Base-by-base conservation (phyloP, 2,797 vertebrate species). In the Brachymystax lenok region DNA sequence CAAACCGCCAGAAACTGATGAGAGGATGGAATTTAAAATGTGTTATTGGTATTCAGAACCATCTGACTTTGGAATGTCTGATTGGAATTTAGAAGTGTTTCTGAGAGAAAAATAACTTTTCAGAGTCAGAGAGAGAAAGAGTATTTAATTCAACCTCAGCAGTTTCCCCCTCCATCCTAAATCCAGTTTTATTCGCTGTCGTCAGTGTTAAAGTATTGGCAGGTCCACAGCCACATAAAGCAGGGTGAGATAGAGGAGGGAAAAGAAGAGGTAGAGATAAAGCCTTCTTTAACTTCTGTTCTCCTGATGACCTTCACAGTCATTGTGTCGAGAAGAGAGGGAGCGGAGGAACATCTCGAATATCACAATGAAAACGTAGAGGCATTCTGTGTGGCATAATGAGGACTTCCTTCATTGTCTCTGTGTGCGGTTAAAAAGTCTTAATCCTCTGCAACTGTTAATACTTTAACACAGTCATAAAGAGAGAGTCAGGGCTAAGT, bases 71-170 rank as follows among this genome's bases (percentile, higher is more conserved):
- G 5, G 63, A 76, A 79, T 3, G 84, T 75, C 86, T 90, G 90
- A 91, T 88, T 90, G 85, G 84, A 88, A 88, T 89, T 88, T 84
- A 78, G 79, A 91, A 84, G 83, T 84, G 84, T 90, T 82, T 88
- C 10, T 46, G 80, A 76, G 73, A 72, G 30, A 74, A 27, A 80
- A 78, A 77, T 78, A 85, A 85, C 82, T 83, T 84, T 80, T 21
- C 69, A 21, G 19, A 46, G 10, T 14, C 12, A 30, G 80, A 52
- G 67, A 83, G 77, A 88, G 79, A 59, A 74, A 71, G 78, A 86
- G 63, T 30, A 82, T 72, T 76, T 56, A 73, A 78, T 88, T 88
- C 86, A 68, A 80, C 81, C 84, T 92, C 89, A 92, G 90, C 90
- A 89, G 82, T 91, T 91, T 90, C 68, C 56, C 80, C 77, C 66